phyloP scores from a whole-genome alignment of 2,888 invertebrate species.

The Andrena haemorrhoa region DNA sequence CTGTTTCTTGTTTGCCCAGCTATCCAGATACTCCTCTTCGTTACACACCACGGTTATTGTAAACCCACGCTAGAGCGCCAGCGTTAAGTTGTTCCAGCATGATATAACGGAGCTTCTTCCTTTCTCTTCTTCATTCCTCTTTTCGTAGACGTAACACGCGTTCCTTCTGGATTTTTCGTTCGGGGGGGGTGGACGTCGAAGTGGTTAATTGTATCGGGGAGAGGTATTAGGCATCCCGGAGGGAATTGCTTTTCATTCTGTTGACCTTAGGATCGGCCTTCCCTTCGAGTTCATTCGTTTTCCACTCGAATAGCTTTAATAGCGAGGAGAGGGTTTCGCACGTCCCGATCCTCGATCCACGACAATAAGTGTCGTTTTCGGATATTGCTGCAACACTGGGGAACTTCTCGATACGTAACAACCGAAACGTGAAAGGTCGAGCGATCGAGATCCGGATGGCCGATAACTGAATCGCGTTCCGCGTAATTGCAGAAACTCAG shows the following conservation, averaged over 20 bases:
- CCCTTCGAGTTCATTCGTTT: slow-evolving; percentile 24
- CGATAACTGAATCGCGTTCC: slow-evolving; percentile 38
- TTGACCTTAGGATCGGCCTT: slow-evolving; percentile 9
- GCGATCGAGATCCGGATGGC: slow-evolving; percentile 13
- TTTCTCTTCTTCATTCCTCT: neutral
- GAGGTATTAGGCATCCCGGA: neutral
- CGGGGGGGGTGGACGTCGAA: neutral
- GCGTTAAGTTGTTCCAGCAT: neutral
- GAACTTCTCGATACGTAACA: slow-evolving; percentile 47
- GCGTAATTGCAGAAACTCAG: slow-evolving; percentile 29
- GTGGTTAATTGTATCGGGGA: neutral
- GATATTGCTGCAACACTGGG: slow-evolving; percentile 39
- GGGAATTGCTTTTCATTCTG: slow-evolving; percentile 1
- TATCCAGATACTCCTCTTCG: slow-evolving; percentile 18
- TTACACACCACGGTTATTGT: slow-evolving; percentile 7
- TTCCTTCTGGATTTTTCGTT: too few relatives aligned
- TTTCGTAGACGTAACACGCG: too few relatives aligned
- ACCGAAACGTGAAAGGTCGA: slow-evolving; percentile 49
- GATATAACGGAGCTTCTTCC: neutral
- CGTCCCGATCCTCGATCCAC: slow-evolving; percentile 39
- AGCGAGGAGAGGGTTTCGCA: slow-evolving; percentile 28
- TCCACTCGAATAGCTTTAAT: slow-evolving; percentile 25
- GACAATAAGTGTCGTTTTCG: slow-evolving; percentile 52
- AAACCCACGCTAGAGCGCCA: neutral
- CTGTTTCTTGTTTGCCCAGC: slow-evolving; percentile 39